These are phyloP conservation scores for Invenusta paracnida DNA, from an alignment of 2,888 invertebrate species.

Conservation along the genomic window DNA sequence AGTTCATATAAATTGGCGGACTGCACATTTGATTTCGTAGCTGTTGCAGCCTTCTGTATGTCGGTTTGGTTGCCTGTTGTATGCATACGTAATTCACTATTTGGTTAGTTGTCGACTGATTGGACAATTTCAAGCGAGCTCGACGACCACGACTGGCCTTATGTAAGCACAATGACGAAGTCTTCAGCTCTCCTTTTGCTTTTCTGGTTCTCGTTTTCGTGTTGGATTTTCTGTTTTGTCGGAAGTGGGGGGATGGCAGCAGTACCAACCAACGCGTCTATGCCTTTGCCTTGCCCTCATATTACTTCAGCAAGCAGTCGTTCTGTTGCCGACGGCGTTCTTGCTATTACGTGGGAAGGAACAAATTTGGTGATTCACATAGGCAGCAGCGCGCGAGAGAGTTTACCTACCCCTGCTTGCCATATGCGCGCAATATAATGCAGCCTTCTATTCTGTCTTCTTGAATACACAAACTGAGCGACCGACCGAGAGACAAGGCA, in stretches of 20 bases:
- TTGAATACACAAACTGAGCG: neutral
- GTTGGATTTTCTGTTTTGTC: neutral
- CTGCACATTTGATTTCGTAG: no score
- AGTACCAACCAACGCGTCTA: slow-evolving; percentile 6
- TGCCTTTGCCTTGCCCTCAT: neutral
- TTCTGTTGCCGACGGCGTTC: slow-evolving; percentile 23
- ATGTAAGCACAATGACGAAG: neutral
- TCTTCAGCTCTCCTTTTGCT: neutral
- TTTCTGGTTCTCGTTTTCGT: neutral
- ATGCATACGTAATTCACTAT: no score
- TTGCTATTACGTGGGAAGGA: slow-evolving; percentile 26
- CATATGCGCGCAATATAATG: neutral
- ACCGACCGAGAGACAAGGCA: neutral
- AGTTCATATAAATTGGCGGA: no score
- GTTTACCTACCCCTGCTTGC: slow-evolving; percentile 20
- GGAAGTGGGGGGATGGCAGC: neutral
- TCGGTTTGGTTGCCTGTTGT: no score
- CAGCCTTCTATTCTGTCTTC: no score
- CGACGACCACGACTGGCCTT: neutral
- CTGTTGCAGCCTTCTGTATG: no score
- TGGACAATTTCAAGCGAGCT: neutral
- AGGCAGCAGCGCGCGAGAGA: neutral
- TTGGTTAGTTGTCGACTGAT: neutral
- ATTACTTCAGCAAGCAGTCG: neutral
- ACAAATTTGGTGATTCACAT: slow-evolving; percentile 22